Evolutionary conservation across 1,140 invertebrate species (phyloP), one percentile per base, ranked within the genome.

Genomic region (Drosophila tropicalis): DNA sequence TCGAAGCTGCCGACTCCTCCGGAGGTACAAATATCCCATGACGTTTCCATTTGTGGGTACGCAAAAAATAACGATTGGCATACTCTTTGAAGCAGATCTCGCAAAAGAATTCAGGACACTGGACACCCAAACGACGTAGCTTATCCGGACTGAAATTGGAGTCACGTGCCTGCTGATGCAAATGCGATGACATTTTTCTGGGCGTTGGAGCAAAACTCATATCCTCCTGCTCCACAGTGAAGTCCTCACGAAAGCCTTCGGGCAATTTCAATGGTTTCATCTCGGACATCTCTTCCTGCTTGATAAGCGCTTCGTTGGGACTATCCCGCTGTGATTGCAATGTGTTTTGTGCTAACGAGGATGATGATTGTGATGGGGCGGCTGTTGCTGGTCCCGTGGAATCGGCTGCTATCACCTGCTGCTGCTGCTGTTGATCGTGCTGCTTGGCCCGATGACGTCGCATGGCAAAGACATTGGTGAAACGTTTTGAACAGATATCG

Each of bases 31-130:
- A 92, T 13, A 95, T 93, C 0, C 96, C 96, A 83, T 97, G 96
- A n/a, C 95, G 93, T 89, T 97, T 96, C 92, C 97, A 94, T 79
- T 98, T 97, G 92, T 99, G 98, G 15, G 97, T 98, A 34, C 97
- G 94, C 17, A 99, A 92, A 90, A 98, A 98, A 89, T 98, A 98
- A 90, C 98, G 98, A 91, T 98, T 99, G 92, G 96, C 97, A 92
- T 98, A 97, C 93, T 98, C 98, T 91, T 98, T 98, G 90, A 96
- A 97, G 91, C 98, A 99, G 55, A 98, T 95, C 86, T 98, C 97
- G 92, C 98, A 99, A 91, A 98, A 98, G 12, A 97, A 96, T 79
- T 98, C 97, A 2, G 96, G 95, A 92, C 97, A 97, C 71, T 96
- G 95, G 0, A 98, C 95, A 9, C 96, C 96, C 32, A 97, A 92